Evolutionary conservation across 2,797 vertebrate genomes (phyloP), one percentile per base, ranked within the genome.

Genomic region (Streptopelia turtur): DNA sequence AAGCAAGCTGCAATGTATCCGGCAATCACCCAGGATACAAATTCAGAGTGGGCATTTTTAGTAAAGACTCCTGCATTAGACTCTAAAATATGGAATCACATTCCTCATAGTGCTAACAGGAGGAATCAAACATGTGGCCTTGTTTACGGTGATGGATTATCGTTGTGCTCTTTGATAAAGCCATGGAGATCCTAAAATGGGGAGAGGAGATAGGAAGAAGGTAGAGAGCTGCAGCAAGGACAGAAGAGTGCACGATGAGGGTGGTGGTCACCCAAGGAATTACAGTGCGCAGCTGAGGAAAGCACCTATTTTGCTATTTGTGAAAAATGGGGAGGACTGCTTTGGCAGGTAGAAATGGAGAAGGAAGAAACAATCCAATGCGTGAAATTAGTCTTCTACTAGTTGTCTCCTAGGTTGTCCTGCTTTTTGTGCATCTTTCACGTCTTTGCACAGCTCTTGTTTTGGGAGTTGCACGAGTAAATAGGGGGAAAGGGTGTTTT

Each of bases 361-460:
- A 56, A 25, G 22, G 9, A n/a, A 66, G 28, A 45, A 79, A 37
- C 41, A 6, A 68, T 72, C 35, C 66, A 60, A 49, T 87, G 25
- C 9, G 30, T 45, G 2, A 47, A 68, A 57, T 72, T 10, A 13
- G 1, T 49, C 35, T 69, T 23, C 53, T 79, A 5, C 28, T 87
- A 16, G 24, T 82, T 88, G 15, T 22, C 15, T 75, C 25, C 25
- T 56, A 27, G 25, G 20, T 78, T 60, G 33, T 75, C 65, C 45
- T 71, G 31, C 31, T 45, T 65, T 86, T 52, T 0, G 0, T 59
- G 27, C 24, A 33, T 49, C 45, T 75, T 90, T 84, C n/a, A 17
- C 0, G 0, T 57, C n/a, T 66, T 84, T 37, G 8, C 37, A 27
- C 31, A 59, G 50, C 24, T 71, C 31, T 75, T 41, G 11, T 59